Evolutionary conservation across 2,113 vertebrate species (phyloP).

Genomic region (Cyanoramphus novaezelandiae): DNA sequence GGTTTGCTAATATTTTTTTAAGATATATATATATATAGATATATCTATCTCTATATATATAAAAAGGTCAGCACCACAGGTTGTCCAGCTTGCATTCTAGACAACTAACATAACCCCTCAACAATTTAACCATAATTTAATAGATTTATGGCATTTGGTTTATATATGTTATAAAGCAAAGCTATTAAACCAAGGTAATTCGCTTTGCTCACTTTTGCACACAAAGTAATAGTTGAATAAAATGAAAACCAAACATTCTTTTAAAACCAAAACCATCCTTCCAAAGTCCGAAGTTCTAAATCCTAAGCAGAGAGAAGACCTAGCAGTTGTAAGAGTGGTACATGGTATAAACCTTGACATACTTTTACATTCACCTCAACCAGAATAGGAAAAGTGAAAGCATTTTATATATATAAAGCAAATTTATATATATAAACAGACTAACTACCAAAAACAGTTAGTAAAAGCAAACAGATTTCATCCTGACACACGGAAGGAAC

Average conservation of each 20-base stretch:
- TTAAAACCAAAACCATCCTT: slow-evolving; percentile 55
- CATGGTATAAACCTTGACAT: slow-evolving; percentile 67
- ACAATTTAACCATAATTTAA: slow-evolving; percentile 73
- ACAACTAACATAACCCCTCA: slow-evolving; percentile 72
- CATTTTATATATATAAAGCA: slow-evolving; percentile 77
- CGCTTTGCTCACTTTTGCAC: slow-evolving; percentile 76
- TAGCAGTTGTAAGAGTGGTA: slow-evolving; percentile 63
- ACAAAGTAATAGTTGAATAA: slow-evolving; percentile 56
- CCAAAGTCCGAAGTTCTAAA: slow-evolving; percentile 58
- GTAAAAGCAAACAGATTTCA: slow-evolving; percentile 64
- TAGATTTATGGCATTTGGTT: slow-evolving; percentile 83
- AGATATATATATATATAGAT: slow-evolving; percentile 33
- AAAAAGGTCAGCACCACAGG: slow-evolving; percentile 80
- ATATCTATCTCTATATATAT: slow-evolving; percentile 64
- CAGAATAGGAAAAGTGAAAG: slow-evolving; percentile 75
- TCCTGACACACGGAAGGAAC: slow-evolving; percentile 28
- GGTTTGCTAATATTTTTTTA: slow-evolving; percentile 59
- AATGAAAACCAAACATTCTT: slow-evolving; percentile 71
- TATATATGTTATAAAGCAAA: slow-evolving; percentile 75
- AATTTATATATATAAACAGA: slow-evolving; percentile 73
- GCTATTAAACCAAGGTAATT: slow-evolving; percentile 72
- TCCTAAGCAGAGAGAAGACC: slow-evolving; percentile 56
- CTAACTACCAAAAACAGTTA: slow-evolving; percentile 71
- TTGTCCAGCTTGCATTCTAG: slow-evolving; percentile 67
- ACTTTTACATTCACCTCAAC: slow-evolving; percentile 77